Evolutionary conservation across 2,113 vertebrate species (phyloP).

Genomic region (Haemorhous mexicanus): DNA sequence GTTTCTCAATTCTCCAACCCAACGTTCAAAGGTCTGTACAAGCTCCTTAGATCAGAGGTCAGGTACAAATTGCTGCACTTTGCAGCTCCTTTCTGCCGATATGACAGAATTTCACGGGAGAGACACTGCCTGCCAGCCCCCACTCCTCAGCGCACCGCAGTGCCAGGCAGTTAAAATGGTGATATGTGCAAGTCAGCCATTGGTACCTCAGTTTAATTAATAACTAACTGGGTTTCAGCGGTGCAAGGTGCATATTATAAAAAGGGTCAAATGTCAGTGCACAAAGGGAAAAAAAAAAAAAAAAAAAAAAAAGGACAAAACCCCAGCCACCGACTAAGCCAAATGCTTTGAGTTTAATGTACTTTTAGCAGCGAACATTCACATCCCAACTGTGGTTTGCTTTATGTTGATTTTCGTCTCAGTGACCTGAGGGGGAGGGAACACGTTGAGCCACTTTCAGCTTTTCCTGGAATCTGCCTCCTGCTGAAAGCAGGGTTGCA

Average conservation of each 20-base stretch:
- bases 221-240: slow-evolving; percentile 76
- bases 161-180: slow-evolving; percentile 62
- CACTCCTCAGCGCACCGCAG: slow-evolving; percentile 17
- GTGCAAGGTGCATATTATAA: slow-evolving; percentile 77
- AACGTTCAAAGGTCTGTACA: slow-evolving; percentile 72
- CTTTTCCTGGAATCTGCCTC: background rate
- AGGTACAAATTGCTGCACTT: slow-evolving; percentile 70
- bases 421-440: background rate
- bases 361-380: background rate
- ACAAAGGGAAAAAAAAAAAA: background rate
- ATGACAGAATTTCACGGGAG: slow-evolving; percentile 76
- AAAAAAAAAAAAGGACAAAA: background rate
- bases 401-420: slow-evolving; percentile 5
- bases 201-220: slow-evolving; percentile 79
- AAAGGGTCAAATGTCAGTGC: slow-evolving; percentile 73
- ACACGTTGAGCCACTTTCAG: background rate
- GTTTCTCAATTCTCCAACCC: slow-evolving; percentile 66
- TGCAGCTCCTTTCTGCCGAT: slow-evolving; percentile 74
- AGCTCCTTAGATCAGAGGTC: slow-evolving; percentile 74
- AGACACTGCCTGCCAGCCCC: slow-evolving; percentile 46
- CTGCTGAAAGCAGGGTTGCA: background rate
- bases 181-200: slow-evolving; percentile 75
- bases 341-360: slow-evolving; percentile 31
- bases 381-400: background rate
- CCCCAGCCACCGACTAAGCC: background rate